Evolutionary conservation across 2,888 invertebrate species (phyloP), one percentile per base, ranked within the genome.

Genomic region (Chouioia cunea): DNA sequence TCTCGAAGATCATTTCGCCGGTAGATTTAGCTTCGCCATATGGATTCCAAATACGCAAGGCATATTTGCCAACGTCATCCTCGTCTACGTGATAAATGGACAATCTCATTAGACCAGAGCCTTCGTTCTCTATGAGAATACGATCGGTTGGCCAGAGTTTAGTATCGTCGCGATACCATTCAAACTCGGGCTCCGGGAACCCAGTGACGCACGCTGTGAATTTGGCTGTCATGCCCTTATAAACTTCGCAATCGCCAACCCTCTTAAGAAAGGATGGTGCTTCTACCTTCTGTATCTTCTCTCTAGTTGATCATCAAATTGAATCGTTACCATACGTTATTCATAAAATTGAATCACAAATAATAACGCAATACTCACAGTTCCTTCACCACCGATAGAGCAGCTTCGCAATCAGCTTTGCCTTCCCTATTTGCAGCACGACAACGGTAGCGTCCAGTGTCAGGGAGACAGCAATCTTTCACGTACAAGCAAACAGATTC

Each of bases 181-280:
- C 95, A 58, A 93, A 94, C 70, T 93, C 93, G 0, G 96, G 96
- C 68, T 95, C 95, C 0, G 97, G 97, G 69, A 89, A 89, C 70
- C 97, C 97, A 57, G 93, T 92, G 58, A 93, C 92, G 83, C 96
- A 96, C 66, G 96, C 96, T n/a, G 96, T 97, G 85, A 97, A 96
- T 86, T 95, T 95, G 65, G 94, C 96, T 53, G 93, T 91, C 93
- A 96, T 94, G 46, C 95, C 94, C 80, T 93, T 92, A 85, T 92
- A 93, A 65, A 95, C 90, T 84, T 96, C 96, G 50, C 93, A 92
- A 83, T 96, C 96, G 0, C 95, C 95, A 79, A 96, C 93, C 81
- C 91, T 93, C 88, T 97, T 97, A 79, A 97, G 87, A 89, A 97
- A 97, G 57, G 92, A 90, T 4, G 97, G 96, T 0, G 95, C 91